Conservation (phyloP, 2,797 vertebrate genomes). For the Notamacropus eugenii region DNA sequence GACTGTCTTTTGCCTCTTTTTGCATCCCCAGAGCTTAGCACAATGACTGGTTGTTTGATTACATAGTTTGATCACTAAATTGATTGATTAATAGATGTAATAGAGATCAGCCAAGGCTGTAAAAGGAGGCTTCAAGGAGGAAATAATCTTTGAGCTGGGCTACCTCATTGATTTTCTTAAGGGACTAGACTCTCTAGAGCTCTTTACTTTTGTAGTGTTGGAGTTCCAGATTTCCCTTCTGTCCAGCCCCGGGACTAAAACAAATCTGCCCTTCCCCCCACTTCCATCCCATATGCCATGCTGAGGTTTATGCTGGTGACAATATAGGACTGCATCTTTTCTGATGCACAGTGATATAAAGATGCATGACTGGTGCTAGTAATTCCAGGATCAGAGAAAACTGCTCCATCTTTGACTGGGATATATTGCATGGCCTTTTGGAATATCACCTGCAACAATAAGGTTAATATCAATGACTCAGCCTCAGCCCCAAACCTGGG, state of each 20-base stretch:
- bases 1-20: too few species aligned
- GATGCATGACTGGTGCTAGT: constrained; percentile 17
- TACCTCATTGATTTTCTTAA: too few species aligned
- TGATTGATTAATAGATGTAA: too few species aligned
- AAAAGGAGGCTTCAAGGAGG: too few species aligned
- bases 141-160: too few species aligned
- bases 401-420: rapidly evolving
- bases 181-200: too few species aligned
- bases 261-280: background rate
- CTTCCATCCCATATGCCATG: background rate
- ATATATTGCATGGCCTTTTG: background rate
- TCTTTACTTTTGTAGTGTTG: background rate
- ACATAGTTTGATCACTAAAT: too few species aligned
- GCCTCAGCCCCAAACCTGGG: background rate
- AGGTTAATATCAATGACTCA: rapidly evolving
- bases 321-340: rapidly evolving
- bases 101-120: too few species aligned
- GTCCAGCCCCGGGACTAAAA: background rate
- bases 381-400: constrained; percentile 33
- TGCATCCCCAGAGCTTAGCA: too few species aligned
- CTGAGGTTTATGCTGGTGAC: background rate
- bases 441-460: background rate
- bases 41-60: too few species aligned
- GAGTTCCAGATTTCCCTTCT: background rate
- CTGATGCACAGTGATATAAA: background rate